phyloP scores from a whole-genome alignment of 2,113 vertebrate genomes.

The Phalacrocorax carbo region DNA sequence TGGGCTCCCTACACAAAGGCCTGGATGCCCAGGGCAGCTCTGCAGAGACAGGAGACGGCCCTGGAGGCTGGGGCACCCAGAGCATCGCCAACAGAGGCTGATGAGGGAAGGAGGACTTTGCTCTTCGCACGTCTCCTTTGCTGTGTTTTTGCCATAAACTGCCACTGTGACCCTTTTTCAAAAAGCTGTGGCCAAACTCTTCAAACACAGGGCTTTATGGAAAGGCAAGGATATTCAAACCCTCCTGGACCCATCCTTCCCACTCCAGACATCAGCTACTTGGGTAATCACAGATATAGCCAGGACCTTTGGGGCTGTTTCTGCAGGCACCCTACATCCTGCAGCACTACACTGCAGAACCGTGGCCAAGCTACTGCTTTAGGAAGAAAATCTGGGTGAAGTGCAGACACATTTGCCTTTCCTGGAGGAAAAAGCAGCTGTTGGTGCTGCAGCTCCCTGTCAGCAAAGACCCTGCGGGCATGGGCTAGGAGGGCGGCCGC shows the following conservation, averaged over 20 bases:
- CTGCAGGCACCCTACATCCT: not conserved
- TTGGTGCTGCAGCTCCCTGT: not conserved
- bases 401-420: not conserved
- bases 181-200: not conserved
- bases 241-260: not conserved
- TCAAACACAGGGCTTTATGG: not conserved
- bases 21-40: not conserved
- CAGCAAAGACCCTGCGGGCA: not conserved
- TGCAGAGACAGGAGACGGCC: not conserved
- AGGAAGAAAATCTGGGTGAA: not conserved
- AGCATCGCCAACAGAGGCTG: not conserved
- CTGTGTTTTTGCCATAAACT: not conserved
- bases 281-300: not conserved
- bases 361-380: not conserved
- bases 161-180: not conserved
- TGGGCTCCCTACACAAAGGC: too few relatives aligned
- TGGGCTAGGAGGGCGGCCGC: not conserved
- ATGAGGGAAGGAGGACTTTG: not conserved
- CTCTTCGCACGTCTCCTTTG: not conserved
- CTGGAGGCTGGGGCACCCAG: not conserved
- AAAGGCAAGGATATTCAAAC: not conserved
- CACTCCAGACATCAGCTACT: not conserved
- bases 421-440: not conserved
- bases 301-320: not conserved
- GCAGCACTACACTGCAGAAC: not conserved